phyloP scores from a whole-genome alignment of 23 tunicate genomes.

The Styela plicata region DNA sequence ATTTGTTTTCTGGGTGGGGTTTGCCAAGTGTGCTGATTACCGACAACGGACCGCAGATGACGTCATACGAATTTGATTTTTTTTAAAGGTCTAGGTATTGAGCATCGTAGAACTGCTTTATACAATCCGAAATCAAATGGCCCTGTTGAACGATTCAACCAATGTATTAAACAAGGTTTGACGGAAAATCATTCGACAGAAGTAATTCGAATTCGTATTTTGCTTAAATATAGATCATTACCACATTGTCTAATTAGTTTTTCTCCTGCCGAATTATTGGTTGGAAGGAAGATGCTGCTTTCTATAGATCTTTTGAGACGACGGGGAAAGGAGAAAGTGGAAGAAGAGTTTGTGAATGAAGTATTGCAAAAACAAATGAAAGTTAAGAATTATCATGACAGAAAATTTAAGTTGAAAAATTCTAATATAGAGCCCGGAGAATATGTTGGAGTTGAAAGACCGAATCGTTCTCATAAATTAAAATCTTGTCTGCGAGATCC shows the following conservation, averaged over 20 bases:
- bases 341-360: neutral
- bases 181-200: neutral
- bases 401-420: neutral
- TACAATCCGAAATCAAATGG: neutral
- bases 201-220: neutral
- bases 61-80: neutral
- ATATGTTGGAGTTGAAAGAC: neutral
- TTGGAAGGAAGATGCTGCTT: neutral
- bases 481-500: neutral
- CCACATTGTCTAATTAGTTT: neutral
- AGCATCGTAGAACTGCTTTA: neutral
- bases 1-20: neutral
- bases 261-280: neutral
- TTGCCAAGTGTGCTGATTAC: neutral
- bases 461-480: neutral
- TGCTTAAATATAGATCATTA: neutral
- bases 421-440: neutral
- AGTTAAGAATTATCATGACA: neutral
- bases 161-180: neutral
- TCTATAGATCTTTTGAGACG: neutral
- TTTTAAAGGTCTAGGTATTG: neutral
- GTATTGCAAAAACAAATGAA: neutral
- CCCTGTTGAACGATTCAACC: neutral
- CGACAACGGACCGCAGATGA: neutral
- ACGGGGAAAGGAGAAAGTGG: neutral